phyloP scores from a whole-genome alignment of 2,888 invertebrate genomes.

The Acleris holmiana region DNA sequence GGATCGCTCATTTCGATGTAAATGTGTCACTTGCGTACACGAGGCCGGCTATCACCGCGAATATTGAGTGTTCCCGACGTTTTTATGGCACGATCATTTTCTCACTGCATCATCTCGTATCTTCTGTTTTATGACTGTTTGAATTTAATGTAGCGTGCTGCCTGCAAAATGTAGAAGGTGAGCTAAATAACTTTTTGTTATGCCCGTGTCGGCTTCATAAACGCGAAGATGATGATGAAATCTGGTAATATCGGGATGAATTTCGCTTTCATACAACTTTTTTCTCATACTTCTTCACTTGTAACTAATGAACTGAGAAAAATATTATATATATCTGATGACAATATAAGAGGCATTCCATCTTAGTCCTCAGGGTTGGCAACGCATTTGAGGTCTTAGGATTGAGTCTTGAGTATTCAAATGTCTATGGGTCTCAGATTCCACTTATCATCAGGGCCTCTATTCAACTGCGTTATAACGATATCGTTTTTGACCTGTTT shows the following conservation, averaged over 20 bases:
- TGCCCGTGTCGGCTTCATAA: neutral
- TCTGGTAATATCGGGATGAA: neutral
- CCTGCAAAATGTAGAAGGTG: slow-evolving; percentile 1
- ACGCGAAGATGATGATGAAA: neutral
- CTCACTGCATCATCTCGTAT: slow-evolving; percentile 35
- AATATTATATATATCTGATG: no score
- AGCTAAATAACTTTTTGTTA: slow-evolving; percentile 6
- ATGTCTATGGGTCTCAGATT: no score
- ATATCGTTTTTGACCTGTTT: no score
- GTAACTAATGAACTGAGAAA: no score
- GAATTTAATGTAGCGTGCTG: slow-evolving; percentile 4
- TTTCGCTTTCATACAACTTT: no score
- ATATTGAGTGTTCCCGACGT: slow-evolving; percentile 31
- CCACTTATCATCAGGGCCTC: no score
- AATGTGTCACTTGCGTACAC: slow-evolving; percentile 51
- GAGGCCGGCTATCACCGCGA: slow-evolving; percentile 27
- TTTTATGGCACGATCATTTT: slow-evolving; percentile 35
- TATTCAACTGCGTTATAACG: no score
- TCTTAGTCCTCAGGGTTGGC: no score
- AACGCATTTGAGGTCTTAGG: no score
- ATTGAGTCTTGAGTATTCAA: no score
- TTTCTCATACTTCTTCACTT: no score
- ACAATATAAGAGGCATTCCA: no score
- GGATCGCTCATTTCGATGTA: slow-evolving; percentile 64
- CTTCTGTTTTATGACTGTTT: slow-evolving; percentile 21